Base-by-base conservation (phyloP, 2,797 vertebrate species). In the Gallirallus australis region DNA sequence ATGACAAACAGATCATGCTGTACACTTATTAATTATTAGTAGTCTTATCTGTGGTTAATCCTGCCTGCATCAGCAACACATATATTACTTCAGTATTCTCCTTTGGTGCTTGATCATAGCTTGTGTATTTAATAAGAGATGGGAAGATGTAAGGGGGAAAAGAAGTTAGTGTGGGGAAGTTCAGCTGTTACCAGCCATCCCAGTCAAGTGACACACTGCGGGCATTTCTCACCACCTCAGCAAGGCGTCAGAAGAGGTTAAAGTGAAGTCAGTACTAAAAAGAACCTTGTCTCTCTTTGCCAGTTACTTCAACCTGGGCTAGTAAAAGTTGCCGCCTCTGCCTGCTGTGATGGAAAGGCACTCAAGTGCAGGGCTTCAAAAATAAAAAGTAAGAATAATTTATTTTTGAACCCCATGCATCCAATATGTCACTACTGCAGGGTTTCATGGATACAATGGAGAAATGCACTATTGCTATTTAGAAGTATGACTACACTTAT, bases 171-270 rank as follows among this genome's bases (percentile, higher is more conserved):
- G 39, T 5, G 30, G 17, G 20, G 12, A 10, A 57, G 11, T 27
- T 30, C 52, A 47, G 47, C 30, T 37, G 8, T 25, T 17, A 39
- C 11, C n/a, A 71, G 59, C 47, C 53, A 17, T 19, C 59, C 31
- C 12, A 2, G 0, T 21, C 21, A 7, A 48, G 47, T 7, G 24
- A 15, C 33, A 4, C 7, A 3, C 3, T 4, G 17, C 2, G 4
- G 3, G 3, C 7, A 12, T n/a, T 80, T 37, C 56, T 37, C 7
- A 7, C 1, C 16, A 42, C 27, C 28, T 17, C 11, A 2, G 16
- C 11, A 4, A 39, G 40, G 11, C 2, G 6, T 25, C 6, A 2
- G 37, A 42, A 45, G 76, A 28, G 40, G 48, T 42, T 24, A 35
- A n/a, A 12, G 9, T 5, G 40, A 23, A n/a, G 27, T 12, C 31